Evolutionary conservation across 2,113 vertebrate genomes (phyloP).

Genomic region (Xyrauchen texanus): DNA sequence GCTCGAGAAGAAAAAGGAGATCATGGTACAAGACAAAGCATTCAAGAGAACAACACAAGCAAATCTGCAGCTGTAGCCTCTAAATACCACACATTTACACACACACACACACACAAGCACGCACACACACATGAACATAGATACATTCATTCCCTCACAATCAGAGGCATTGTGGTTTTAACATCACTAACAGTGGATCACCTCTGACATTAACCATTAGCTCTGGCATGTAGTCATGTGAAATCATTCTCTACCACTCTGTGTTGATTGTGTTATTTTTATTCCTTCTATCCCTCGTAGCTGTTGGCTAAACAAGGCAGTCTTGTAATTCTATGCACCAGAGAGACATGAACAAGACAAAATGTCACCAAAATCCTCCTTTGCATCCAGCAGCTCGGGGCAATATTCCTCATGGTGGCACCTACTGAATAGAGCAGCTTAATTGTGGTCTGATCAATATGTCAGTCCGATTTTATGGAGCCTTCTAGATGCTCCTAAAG

Average conservation of each 20-base stretch:
- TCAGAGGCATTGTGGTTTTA: slow-evolving; percentile 36
- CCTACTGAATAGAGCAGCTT: slow-evolving; percentile 40
- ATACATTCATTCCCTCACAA: slow-evolving; percentile 16
- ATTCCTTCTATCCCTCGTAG: slow-evolving; percentile 6
- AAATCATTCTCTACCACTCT: slow-evolving; percentile 6
- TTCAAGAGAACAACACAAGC: slow-evolving; percentile 16
- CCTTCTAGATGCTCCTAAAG: slow-evolving; percentile 71
- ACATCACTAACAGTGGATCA: slow-evolving; percentile 47
- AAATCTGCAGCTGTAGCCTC: slow-evolving; percentile 3
- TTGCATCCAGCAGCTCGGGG: slow-evolving; percentile 51
- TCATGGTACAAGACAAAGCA: not conserved
- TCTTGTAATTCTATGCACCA: slow-evolving; percentile 15
- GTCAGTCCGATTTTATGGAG: slow-evolving; percentile 71
- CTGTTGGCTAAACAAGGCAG: slow-evolving; percentile 21
- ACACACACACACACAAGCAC: not conserved
- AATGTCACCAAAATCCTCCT: slow-evolving; percentile 31
- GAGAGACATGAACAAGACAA: slow-evolving; percentile 26
- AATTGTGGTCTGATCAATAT: slow-evolving; percentile 70
- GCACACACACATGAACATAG: not conserved
- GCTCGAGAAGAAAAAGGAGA: not conserved
- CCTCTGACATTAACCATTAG: slow-evolving; percentile 32
- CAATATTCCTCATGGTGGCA: slow-evolving; percentile 67
- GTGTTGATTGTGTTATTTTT: not conserved
- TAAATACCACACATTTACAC: slow-evolving; percentile 19
- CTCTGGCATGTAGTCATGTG: slow-evolving; percentile 25